Base-by-base conservation (phyloP, 30 jellyfish, hydroid and myxozoan genomes). In the Sanderia malayensis region DNA sequence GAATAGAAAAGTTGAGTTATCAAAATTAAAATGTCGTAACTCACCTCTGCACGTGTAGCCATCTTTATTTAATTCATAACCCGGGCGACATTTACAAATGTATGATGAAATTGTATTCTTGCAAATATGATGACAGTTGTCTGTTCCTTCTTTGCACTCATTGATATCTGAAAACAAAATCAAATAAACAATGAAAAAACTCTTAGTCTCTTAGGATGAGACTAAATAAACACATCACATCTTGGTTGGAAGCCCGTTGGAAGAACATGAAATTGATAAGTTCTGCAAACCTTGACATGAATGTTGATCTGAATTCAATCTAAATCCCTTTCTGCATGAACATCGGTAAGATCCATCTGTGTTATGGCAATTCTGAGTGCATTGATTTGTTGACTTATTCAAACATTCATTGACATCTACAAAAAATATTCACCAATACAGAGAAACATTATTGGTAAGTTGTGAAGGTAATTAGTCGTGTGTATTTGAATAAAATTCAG, bases 341-440 rank as follows among this genome's bases (percentile, higher is more conserved):
- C 82, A 70, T 20, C 10, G 6, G 27, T 70, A 70, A 23, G 72
- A 44, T 13, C 82, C 82, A 24, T 70, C 82, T 23, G 82, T 70
- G 74, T 70, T 70, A 29, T 70, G 82, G 71, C 82, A 70, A 21
- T 70, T 44, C 52, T 70, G 82, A 15, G 53, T 30, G 27, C 82
- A 70, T 22, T 64, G 77, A 29, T 70, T 31, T 27, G 53, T 46
- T 24, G 62, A 9, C 27, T 46, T 44, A 9, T 32, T 61, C 26
- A 15, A 0, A 64, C 82, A 70, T 29, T 70, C 82, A 27, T 70
- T 46, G n/a, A 70, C 26, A 46, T 70, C 82, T 70, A 29, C 23
- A 49, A n/a, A n/a, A n/a, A n/a, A n/a, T n/a, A n/a, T n/a, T n/a
- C n/a, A n/a, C n/a, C n/a, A n/a, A n/a, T n/a, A n/a, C n/a, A n/a